Percentiles rank a stretch among this genome's conserved stretches.
phyloP scores from a whole-genome alignment of 2,888 invertebrate genomes.

The Selenia dentaria region DNA sequence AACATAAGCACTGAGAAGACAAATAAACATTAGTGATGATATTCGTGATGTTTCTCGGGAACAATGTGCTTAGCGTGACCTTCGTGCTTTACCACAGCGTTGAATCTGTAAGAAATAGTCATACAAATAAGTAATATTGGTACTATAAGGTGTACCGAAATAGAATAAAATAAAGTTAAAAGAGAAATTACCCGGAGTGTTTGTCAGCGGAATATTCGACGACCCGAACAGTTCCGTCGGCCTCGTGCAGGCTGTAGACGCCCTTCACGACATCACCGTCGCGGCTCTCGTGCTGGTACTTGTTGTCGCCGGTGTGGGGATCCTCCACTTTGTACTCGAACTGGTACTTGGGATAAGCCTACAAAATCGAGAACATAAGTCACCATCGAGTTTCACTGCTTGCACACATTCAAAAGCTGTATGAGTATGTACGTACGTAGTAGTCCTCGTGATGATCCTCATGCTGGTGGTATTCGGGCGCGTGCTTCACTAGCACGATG shows the following conservation, averaged over 20 bases:
- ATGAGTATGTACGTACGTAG: constrained; percentile 33
- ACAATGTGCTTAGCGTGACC: constrained; percentile 39
- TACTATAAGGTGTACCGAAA: no score
- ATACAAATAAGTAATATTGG: not conserved
- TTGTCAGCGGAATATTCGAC: constrained; percentile 50
- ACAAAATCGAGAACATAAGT: constrained; percentile 55
- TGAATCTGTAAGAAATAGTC: constrained; percentile 35
- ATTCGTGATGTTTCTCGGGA: constrained; percentile 39
- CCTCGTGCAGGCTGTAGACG: constrained; percentile 76
- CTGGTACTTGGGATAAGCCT: constrained; percentile 50
- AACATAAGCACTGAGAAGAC: no score
- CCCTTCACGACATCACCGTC: constrained; percentile 84
- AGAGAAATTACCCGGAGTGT: constrained; percentile 46
- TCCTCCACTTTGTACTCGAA: constrained; percentile 72
- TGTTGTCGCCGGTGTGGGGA: constrained; percentile 69
- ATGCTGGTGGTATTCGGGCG: constrained; percentile 15
- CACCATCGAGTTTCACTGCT: not conserved
- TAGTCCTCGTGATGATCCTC: constrained; percentile 43
- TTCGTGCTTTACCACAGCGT: constrained; percentile 45
- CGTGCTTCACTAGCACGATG: constrained; percentile 9
- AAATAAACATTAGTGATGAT: constrained; percentile 12
- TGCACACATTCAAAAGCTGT: not conserved
- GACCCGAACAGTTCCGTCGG: constrained; percentile 67
- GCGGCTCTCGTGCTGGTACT: constrained; percentile 67
- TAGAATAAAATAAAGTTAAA: no score